A percentile compares a stretch with the other conserved stretches of the same genome.
These are phyloP conservation scores for Cryptus viduatorius DNA, from an alignment of 2,888 invertebrate species.

Conservation along the genomic window DNA sequence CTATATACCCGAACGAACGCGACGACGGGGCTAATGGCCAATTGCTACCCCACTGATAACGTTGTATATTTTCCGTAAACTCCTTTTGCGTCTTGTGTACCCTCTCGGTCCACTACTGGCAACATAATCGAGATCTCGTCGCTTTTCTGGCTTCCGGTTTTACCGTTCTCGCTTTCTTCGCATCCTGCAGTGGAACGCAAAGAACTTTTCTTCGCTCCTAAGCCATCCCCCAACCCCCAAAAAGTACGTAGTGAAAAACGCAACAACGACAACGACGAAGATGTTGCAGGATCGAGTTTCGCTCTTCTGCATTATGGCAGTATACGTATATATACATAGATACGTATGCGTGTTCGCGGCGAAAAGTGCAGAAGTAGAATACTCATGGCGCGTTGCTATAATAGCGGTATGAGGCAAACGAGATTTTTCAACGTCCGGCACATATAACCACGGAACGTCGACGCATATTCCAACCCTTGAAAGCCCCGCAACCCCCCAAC, in stretches of 20 bases:
- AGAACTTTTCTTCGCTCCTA: constrained; percentile 7
- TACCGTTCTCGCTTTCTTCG: not conserved
- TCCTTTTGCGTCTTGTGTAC: constrained; percentile 19
- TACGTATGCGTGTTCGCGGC: not conserved
- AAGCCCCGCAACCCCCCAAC: constrained; percentile 31
- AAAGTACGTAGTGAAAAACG: constrained; percentile 18
- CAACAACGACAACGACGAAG: constrained; percentile 32
- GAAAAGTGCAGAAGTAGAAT: constrained; percentile 30
- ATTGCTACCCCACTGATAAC: constrained; percentile 70
- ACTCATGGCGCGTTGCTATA: constrained; percentile 32
- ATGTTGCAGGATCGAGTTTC: constrained; percentile 4
- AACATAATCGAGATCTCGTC: constrained; percentile 3
- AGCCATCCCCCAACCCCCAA: constrained; percentile 20
- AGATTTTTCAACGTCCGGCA: constrained; percentile 59
- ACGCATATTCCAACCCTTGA: constrained; percentile 47
- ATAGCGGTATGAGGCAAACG: constrained; percentile 44
- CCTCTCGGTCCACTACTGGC: not conserved
- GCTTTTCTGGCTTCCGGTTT: not conserved
- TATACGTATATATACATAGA: not conserved
- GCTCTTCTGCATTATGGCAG: constrained; percentile 27
- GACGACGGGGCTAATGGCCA: constrained; percentile 68
- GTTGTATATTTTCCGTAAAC: constrained; percentile 58
- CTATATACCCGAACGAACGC: not conserved
- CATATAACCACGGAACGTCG: not conserved
- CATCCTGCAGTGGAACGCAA: not conserved